Conservation (phyloP, 1,140 invertebrate species). For the Heliothis virescens region DNA sequence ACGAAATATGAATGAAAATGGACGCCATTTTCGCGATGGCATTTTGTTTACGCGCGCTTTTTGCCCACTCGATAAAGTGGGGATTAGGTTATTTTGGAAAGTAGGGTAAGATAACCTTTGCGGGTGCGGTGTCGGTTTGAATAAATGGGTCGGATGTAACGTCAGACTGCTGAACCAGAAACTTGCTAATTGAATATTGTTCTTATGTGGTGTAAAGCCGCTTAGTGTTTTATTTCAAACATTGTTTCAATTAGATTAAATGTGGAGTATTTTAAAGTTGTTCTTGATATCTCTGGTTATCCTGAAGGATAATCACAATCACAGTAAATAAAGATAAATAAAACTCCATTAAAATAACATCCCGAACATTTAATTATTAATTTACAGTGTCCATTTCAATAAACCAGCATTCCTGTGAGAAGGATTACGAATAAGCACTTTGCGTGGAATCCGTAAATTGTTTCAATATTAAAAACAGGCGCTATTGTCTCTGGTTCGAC, state of each 20-base stretch:
- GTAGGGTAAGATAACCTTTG: conserved; percentile 47
- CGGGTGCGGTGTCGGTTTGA: conserved; percentile 20
- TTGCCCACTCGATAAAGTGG: conserved; percentile 60
- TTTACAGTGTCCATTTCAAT: conserved; percentile 5
- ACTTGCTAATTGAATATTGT: conserved; percentile 4
- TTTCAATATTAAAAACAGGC: conserved; percentile 18
- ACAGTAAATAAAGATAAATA: background rate
- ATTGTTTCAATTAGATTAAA: background rate
- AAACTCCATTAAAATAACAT: conserved; percentile 1
- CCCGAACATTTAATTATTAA: conserved; percentile 16
- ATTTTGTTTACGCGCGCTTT: conserved; percentile 65
- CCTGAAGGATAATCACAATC: too few relatives aligned
- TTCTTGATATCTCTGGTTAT: background rate
- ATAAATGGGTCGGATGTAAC: conserved; percentile 44
- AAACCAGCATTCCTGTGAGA: conserved; percentile 7
- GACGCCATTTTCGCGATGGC: conserved; percentile 63
- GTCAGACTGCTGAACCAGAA: conserved; percentile 6
- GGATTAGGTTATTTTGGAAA: conserved; percentile 59
- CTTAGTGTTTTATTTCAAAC: background rate
- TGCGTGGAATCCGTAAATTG: conserved; percentile 11
- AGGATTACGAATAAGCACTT: conserved; percentile 18
- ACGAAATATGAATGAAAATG: conserved; percentile 68
- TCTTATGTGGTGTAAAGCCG: conserved; percentile 16
- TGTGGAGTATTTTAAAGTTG: background rate
- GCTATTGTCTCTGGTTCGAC: conserved; percentile 25